Evolutionary conservation across 2,113 vertebrate species (phyloP), one percentile per base, ranked within the genome.

Genomic region (Puntigrus tetrazona): DNA sequence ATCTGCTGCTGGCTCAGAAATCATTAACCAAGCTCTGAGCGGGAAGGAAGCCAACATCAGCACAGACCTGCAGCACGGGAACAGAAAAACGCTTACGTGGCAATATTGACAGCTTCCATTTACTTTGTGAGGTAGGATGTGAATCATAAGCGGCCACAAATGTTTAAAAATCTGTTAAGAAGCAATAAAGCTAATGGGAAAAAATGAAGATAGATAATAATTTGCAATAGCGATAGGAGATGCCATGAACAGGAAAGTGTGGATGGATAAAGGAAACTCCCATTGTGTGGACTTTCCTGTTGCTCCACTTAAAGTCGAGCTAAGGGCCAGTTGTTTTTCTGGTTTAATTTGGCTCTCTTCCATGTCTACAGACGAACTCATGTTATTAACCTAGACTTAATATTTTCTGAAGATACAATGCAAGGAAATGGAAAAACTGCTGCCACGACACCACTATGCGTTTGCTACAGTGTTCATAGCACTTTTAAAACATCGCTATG

Each of bases 281-380:
- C 86, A 88, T 90, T 90, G 84, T 88, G 70, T 57, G 82, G 25
- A 74, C 45, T 86, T n/a, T 90, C 87, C 89, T 86, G 89, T 80
- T 50, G 75, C 84, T 79, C 36, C 34, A 22, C 57, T 31, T 74
- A 80, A 78, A 84, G 84, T 61, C 14, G 7, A 59, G 82, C 65
- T 45, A 73, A 3, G 69, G 50, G 57, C 50, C 41, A 69, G 72
- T 41, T 77, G 7, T 76, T 45, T 50, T 38, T 22, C 1, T 47
- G 22, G 5, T 25, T 77, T 59, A 38, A 65, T 70, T 10, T 22
- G 10, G 29, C 70, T 65, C 57, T 61, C 36, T 27, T 41, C n/a
- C 34, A 78, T 59, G 16, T 2, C 20, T 14, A n/a, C 9, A 36
- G 20, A 78, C 14, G 0, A 69, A 69, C 34, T 69, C 34, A 69